phyloP scores from a whole-genome alignment of 2,888 invertebrate species.

The Drosophila setosimentum region DNA sequence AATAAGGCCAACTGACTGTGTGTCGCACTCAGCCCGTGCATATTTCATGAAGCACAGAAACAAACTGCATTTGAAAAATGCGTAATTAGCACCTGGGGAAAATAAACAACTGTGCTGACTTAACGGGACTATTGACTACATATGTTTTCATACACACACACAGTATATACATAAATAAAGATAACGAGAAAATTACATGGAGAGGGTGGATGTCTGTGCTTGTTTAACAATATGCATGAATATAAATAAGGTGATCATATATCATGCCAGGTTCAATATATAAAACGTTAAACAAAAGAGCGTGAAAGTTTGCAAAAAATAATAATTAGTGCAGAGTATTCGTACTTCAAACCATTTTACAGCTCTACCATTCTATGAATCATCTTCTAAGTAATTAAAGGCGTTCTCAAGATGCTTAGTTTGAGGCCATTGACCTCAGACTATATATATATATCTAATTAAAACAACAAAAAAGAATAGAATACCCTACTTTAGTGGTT shows the following conservation, averaged over 20 bases:
- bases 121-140: constrained; percentile 14
- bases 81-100: constrained; percentile 69
- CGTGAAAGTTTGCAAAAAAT: not conserved
- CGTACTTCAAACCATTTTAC: not conserved
- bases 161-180: constrained; percentile 16
- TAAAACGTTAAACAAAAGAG: constrained; percentile 5
- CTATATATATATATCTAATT: constrained; percentile 20
- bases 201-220: not conserved
- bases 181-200: constrained; percentile 25
- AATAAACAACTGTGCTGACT: constrained; percentile 54
- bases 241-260: constrained; percentile 31
- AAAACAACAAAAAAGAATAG: constrained; percentile 4
- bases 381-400: not conserved
- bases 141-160: not conserved
- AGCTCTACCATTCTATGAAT: not conserved
- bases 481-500: not conserved
- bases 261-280: constrained; percentile 25
- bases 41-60: constrained; percentile 41
- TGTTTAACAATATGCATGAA: constrained; percentile 9
- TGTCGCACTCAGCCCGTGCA: constrained; percentile 18
- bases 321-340: not conserved
- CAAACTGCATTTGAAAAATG: constrained; percentile 62
- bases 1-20: constrained; percentile 25
- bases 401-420: not conserved
- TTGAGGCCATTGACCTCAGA: constrained; percentile 31